Conservation (phyloP, 2,797 vertebrate species). For the Odontamblyopus rebecca region DNA sequence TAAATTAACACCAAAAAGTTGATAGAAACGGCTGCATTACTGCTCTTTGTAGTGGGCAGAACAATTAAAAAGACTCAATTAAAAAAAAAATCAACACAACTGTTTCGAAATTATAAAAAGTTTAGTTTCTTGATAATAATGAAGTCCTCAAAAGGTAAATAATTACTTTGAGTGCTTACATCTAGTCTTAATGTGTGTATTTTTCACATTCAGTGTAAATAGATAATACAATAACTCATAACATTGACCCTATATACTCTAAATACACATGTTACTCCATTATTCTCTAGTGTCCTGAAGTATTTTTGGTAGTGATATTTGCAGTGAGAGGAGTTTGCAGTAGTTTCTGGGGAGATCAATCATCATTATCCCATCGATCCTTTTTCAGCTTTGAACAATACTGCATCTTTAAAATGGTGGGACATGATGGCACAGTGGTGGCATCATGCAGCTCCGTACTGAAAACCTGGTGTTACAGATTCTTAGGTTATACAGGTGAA, state of each 20-base stretch:
- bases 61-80: neutral
- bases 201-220: too few species aligned
- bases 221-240: too few species aligned
- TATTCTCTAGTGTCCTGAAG: neutral
- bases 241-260: too few species aligned
- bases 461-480: slow-evolving; percentile 67
- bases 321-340: slow-evolving; percentile 20
- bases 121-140: neutral
- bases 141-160: neutral
- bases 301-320: slow-evolving; percentile 1
- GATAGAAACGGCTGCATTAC: too few species aligned
- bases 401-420: slow-evolving; percentile 88
- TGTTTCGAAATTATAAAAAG: neutral
- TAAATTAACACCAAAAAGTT: neutral
- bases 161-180: too few species aligned
- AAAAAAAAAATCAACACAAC: too few species aligned
- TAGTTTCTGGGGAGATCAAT: slow-evolving; percentile 77
- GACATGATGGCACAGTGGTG: slow-evolving; percentile 67
- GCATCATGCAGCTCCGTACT: slow-evolving; percentile 71
- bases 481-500: slow-evolving; percentile 36
- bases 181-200: too few species aligned
- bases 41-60: neutral
- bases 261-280: too few species aligned
- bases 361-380: slow-evolving; percentile 68
- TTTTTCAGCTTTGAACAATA: slow-evolving; percentile 74